Conservation (phyloP, 2,797 vertebrate genomes). For the Gadopsis marmoratus region DNA sequence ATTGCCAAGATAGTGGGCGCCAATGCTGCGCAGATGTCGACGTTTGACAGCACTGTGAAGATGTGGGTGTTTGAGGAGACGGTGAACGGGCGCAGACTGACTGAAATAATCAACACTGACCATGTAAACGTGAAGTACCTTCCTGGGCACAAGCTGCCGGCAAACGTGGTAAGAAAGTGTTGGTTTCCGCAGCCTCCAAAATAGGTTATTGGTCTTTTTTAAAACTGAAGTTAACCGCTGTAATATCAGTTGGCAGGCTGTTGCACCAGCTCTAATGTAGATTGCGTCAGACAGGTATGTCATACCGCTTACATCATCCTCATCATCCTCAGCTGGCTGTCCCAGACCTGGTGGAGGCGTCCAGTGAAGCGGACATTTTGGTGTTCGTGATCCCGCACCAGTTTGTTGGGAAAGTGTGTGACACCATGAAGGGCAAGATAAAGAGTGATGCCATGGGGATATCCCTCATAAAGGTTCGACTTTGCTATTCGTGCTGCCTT, state of each 20-base stretch:
- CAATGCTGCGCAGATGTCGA: slow-evolving; percentile 86
- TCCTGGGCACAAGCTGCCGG: slow-evolving; percentile 93
- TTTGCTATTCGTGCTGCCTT: slow-evolving; percentile 19
- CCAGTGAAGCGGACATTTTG: slow-evolving; percentile 89
- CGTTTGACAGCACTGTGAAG: slow-evolving; percentile 89
- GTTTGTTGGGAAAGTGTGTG: slow-evolving; percentile 91
- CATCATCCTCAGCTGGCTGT: slow-evolving; percentile 88
- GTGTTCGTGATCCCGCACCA: slow-evolving; percentile 98
- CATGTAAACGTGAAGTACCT: slow-evolving; percentile 97
- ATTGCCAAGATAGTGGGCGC: slow-evolving; percentile 94
- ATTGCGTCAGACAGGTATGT: not conserved
- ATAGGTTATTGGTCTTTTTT: not conserved
- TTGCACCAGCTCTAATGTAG: not conserved
- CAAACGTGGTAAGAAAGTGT: slow-evolving; percentile 91
- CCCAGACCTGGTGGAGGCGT: slow-evolving; percentile 91
- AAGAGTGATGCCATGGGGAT: slow-evolving; percentile 90
- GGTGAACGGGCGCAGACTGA: slow-evolving; percentile 90
- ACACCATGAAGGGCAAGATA: slow-evolving; percentile 92
- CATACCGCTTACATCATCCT: not conserved
- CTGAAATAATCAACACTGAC: slow-evolving; percentile 95
- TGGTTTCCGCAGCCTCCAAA: not conserved
- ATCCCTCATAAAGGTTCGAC: slow-evolving; percentile 94
- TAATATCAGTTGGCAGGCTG: not conserved
- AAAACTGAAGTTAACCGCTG: not conserved
- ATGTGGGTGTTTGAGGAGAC: slow-evolving; percentile 99